Base-by-base conservation (phyloP, 1,140 invertebrate genomes). In the Aphelenchoides fujianensis region DNA sequence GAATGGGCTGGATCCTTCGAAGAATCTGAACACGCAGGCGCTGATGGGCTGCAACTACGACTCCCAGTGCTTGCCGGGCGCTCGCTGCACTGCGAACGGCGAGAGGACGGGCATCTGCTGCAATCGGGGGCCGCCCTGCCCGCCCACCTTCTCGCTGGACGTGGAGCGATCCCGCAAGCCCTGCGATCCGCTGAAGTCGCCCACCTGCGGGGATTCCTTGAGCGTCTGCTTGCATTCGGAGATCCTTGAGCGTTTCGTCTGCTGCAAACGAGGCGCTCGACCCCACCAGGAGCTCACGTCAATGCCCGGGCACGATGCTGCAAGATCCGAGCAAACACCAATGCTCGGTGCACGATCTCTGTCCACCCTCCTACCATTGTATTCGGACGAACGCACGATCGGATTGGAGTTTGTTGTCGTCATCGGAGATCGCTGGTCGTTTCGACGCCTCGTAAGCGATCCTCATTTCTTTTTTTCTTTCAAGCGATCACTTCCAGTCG, bases 91-190 rank as follows among this genome's bases (percentile, higher is more conserved):
- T 34, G 28, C 35, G 12, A 72, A 71, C 2, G 35, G 23, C 23
- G 70, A 72, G 23, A 74, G 32, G 67, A 72, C 30, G 31, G 70
- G 70, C 28, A 71, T 71, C 37, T 71, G 70, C 28, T 71, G 70
- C 53, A 2, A 59, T 7, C 34, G 32, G 28, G 69, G 68, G 1
- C 69, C 70, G 0, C 36, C 70, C 36, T 72, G 70, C 34, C 70
- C 70, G 2, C 70, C 70, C 0, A 73, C 70, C 16, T 74, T 71
- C 23, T 37, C 27, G 19, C 23, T 72, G 7, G 70, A 72, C 35
- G 69, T 72, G 30, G 70, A 70, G 41, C 72, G 30, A 55, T 55
- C 48, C 53, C 70, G 70, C 30, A 68, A 7, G 3, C 48, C 31
- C 30, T 72, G 70, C 52, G 61, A 37, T 30, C 70, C 70, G 7